Conservation (phyloP, 1,140 invertebrate genomes). For the Drosophila bocqueti region DNA sequence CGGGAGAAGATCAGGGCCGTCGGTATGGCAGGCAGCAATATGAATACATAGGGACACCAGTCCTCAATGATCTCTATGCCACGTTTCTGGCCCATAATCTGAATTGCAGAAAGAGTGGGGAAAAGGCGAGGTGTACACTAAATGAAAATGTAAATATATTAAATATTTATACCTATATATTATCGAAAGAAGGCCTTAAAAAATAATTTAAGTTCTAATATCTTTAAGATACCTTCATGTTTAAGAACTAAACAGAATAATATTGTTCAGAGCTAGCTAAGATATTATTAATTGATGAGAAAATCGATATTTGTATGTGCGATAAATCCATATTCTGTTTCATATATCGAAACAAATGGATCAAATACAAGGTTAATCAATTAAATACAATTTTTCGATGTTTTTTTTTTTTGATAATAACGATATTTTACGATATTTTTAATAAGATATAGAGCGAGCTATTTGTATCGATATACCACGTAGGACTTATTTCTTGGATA, state of each 20-base stretch:
- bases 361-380: too few species aligned
- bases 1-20: constrained; percentile 94
- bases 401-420: too few species aligned
- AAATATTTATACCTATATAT: background rate
- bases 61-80: constrained; percentile 96
- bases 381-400: too few species aligned
- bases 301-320: background rate
- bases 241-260: background rate
- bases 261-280: background rate
- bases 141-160: background rate
- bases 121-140: too few species aligned
- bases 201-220: background rate
- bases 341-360: too few species aligned
- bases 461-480: too few species aligned
- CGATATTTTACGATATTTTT: too few species aligned
- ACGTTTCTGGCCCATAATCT: constrained; percentile 96
- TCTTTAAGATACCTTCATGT: background rate
- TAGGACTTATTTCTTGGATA: too few species aligned
- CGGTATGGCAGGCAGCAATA: constrained; percentile 96
- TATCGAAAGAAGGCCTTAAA: background rate
- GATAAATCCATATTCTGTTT: too few species aligned
- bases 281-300: background rate
- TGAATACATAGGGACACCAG: constrained; percentile 95
- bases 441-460: too few species aligned
- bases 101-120: background rate